Conservation (phyloP, 2,797 vertebrate genomes). For the Austrolebias charrua region DNA sequence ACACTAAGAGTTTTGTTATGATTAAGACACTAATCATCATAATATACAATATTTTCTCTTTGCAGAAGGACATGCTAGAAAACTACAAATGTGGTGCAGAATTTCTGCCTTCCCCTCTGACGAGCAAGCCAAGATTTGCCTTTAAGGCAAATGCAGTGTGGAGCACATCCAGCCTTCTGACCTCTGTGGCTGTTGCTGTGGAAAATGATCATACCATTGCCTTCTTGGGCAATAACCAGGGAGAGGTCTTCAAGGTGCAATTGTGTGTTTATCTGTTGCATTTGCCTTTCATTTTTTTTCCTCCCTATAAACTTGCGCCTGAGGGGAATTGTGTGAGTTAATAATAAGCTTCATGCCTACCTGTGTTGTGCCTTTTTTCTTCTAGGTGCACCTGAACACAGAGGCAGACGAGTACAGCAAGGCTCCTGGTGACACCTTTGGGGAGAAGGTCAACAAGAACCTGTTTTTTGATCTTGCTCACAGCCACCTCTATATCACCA, state of each 20-base stretch:
- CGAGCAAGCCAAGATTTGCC: slow-evolving; percentile 82
- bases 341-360: slow-evolving; percentile 16
- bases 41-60: slow-evolving; percentile 11
- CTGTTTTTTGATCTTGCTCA: slow-evolving; percentile 85
- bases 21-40: not conserved
- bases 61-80: slow-evolving; percentile 69
- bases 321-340: not conserved
- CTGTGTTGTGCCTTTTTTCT: slow-evolving; percentile 6
- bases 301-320: slow-evolving; percentile 10
- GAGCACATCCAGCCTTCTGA: slow-evolving; percentile 77
- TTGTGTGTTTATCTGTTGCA: slow-evolving; percentile 17
- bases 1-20: not conserved
- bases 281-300: slow-evolving; percentile 17
- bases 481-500: slow-evolving; percentile 90
- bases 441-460: slow-evolving; percentile 87
- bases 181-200: slow-evolving; percentile 85
- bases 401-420: slow-evolving; percentile 78
- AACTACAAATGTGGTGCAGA: slow-evolving; percentile 76
- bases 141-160: slow-evolving; percentile 62
- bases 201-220: slow-evolving; percentile 89
- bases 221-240: slow-evolving; percentile 88
- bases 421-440: slow-evolving; percentile 73
- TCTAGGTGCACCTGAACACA: slow-evolving; percentile 83
- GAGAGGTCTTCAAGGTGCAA: slow-evolving; percentile 89
- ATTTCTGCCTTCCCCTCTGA: slow-evolving; percentile 87